Conservation (phyloP, 2,888 invertebrate species). For the Drosophila mulleri region DNA sequence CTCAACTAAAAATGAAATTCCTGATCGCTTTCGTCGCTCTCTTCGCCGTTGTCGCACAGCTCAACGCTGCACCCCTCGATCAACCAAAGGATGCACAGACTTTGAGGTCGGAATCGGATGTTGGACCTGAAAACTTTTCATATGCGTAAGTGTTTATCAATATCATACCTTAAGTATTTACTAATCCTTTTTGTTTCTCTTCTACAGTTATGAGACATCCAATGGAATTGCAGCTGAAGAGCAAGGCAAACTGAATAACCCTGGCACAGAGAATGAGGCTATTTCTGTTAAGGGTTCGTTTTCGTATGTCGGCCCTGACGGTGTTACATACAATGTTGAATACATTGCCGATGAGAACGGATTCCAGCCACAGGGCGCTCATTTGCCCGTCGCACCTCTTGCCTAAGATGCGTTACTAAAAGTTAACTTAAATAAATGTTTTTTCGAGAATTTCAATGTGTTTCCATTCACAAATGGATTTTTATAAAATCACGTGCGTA, state of each 20-base stretch:
- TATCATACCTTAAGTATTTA: rapidly evolving
- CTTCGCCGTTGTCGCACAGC: conserved; percentile 58
- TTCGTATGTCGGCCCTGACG: conserved; percentile 64
- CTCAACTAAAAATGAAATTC: conserved; percentile 66
- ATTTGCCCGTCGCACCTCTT: conserved; percentile 62
- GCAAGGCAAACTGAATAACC: conserved; percentile 60
- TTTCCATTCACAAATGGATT: no score
- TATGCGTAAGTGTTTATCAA: conserved; percentile 67
- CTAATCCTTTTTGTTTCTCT: conserved; percentile 23
- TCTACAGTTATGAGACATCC: conserved; percentile 57
- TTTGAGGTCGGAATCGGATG: conserved; percentile 6
- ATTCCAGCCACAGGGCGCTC: conserved; percentile 85
- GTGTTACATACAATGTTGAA: conserved; percentile 62
- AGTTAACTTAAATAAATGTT: conserved; percentile 37
- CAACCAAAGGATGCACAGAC: neutral
- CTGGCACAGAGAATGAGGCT: conserved; percentile 65
- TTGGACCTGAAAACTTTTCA: conserved; percentile 86
- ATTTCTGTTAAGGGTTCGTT: conserved; percentile 70
- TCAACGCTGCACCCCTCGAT: conserved; percentile 37
- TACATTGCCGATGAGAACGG: conserved; percentile 85
- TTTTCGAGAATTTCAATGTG: conserved; percentile 7
- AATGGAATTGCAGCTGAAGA: conserved; percentile 67
- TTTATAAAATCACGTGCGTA: no score
- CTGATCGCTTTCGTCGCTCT: conserved; percentile 69
- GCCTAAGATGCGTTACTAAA: conserved; percentile 11